Base-by-base conservation (phyloP, 2,113 vertebrate genomes). In the Mellivora capensis region DNA sequence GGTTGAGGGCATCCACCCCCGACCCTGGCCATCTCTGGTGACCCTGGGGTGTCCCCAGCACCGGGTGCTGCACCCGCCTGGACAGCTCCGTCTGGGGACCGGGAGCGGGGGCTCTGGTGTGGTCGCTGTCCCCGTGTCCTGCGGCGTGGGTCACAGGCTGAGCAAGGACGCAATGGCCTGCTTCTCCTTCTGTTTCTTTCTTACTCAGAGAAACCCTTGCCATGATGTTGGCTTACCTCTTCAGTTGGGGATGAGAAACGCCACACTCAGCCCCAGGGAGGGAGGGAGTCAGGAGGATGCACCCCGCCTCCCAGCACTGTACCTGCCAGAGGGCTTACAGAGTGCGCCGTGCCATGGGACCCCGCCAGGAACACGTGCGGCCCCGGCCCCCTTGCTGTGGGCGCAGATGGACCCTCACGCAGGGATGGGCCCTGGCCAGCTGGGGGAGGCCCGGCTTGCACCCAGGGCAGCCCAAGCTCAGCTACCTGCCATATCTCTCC, bases 21-120 rank as follows among this genome's bases (percentile, higher is more conserved):
- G 95, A 82, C 27, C 20, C 74, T 82, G 90, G 89, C 87, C 9
- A 83, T 97, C 96, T 18, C 25, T 1, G 3, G 96, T 97, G 95
- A 85, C 27, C 23, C 74, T 82, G 90, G 92, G 89, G 84, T 9
- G 83, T 97, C 96, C 90, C 98, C 57, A 83, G 87, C 39, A 96
- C 83, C 96, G 69, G 14, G 93, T 4, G n/a, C 84, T 90, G 95
- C 94, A 97, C 97, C 93, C 96, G 94, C 94, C 23, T 4, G 25
- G 42, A 37, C 1, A 91, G 25, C 98, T 96, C 94, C 91, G 67
- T 27, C 94, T 95, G 87, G 79, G n/a, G 97, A 93, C 97, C 96
- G 90, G 93, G 97, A 97, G 95, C 79, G 74, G 94, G 95, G 97
- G 23, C 79, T 97, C 96, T 1, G 1, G 37, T 7, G 67, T 7